A percentile compares a stretch with the other conserved stretches of the same genome.
Evolutionary conservation across 2,888 invertebrate genomes (phyloP).

Genomic region (Oligia strigilis): DNA sequence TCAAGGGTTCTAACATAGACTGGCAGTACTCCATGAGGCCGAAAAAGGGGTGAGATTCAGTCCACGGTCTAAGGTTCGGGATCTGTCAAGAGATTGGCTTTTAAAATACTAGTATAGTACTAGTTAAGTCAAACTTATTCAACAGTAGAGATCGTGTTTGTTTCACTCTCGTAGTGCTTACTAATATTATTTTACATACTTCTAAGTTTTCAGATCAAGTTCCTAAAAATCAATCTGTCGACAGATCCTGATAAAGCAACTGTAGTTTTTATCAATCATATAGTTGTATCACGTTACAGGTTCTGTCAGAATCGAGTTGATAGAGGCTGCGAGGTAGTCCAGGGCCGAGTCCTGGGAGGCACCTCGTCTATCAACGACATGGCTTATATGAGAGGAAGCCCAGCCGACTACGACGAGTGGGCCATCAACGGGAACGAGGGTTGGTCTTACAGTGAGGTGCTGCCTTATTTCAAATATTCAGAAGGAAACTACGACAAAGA

Average conservation of each 20-base stretch:
- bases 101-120: conserved; percentile 6
- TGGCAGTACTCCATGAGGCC: conserved; percentile 87
- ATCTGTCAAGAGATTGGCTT: conserved; percentile 64
- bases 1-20: conserved; percentile 83
- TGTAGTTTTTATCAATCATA: conserved; percentile 71
- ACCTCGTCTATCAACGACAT: conserved; percentile 86
- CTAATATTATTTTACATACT: conserved; percentile 2
- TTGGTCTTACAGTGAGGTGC: conserved; percentile 83
- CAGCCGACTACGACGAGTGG: conserved; percentile 88
- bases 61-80: conserved; percentile 31
- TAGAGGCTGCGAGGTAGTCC: conserved; percentile 84
- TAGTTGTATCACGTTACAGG: conserved; percentile 77
- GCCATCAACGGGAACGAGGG: conserved; percentile 84
- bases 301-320: conserved; percentile 83
- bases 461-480: conserved; percentile 87
- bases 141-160: neutral
- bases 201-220: neutral
- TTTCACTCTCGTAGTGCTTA: neutral
- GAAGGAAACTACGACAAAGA: conserved; percentile 88
- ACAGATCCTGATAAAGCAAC: conserved; percentile 61
- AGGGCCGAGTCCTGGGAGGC: conserved; percentile 86
- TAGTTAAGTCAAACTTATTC: neutral
- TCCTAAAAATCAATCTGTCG: conserved; percentile 50
- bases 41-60: conserved; percentile 81
- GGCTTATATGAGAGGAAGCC: conserved; percentile 87